Conservation (phyloP, 2,797 vertebrate genomes). For the Sylvilagus floridanus region DNA sequence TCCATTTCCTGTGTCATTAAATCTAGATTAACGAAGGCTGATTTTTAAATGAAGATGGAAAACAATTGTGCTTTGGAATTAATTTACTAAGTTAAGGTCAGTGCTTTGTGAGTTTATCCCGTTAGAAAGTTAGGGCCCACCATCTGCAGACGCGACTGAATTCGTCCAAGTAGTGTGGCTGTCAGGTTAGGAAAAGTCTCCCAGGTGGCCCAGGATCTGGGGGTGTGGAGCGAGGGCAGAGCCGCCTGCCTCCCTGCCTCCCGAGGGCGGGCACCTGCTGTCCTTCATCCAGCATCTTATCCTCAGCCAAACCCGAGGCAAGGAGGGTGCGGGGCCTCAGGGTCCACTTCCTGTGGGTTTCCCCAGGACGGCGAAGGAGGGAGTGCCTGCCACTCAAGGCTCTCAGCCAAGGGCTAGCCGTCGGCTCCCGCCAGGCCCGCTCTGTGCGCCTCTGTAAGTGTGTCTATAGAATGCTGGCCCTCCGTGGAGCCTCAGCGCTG, state of each 20-base stretch:
- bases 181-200: neutral
- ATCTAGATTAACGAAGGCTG: slow-evolving; percentile 88
- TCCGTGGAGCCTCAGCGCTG: neutral
- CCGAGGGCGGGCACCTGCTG: too few relatives aligned
- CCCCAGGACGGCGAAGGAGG: fast-evolving
- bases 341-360: neutral
- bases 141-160: neutral
- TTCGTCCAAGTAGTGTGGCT: neutral
- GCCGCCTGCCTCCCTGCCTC: too few relatives aligned
- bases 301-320: too few relatives aligned
- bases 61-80: slow-evolving; percentile 89
- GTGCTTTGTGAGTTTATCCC: slow-evolving; percentile 35
- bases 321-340: too few relatives aligned
- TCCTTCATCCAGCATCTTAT: too few relatives aligned
- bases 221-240: too few relatives aligned
- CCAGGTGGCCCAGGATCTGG: neutral
- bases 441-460: too few relatives aligned
- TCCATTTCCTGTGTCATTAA: slow-evolving; percentile 91
- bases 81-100: slow-evolving; percentile 83
- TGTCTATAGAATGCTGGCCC: too few relatives aligned
- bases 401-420: neutral
- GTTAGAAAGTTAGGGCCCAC: neutral
- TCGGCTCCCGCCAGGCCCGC: neutral
- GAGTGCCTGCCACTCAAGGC: neutral
- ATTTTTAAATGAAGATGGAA: slow-evolving; percentile 88